These are phyloP conservation scores for Oreonectes daqikongensis DNA, from an alignment of 2,797 vertebrate species.

Conservation along the genomic window DNA sequence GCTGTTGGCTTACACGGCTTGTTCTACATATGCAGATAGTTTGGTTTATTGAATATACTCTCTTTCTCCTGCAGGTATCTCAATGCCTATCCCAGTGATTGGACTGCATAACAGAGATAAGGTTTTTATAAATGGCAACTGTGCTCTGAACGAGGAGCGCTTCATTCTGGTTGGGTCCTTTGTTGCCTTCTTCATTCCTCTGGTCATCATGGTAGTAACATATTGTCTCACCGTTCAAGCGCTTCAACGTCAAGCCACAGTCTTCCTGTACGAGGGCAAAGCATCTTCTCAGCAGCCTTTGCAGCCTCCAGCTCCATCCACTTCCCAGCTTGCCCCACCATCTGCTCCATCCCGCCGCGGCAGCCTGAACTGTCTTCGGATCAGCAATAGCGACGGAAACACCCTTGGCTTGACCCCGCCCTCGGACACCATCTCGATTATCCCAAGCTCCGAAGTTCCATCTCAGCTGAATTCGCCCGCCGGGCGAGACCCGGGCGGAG, in stretches of 20 bases:
- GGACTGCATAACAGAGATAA: constrained; percentile 91
- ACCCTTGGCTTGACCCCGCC: constrained; percentile 64
- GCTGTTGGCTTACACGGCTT: neutral
- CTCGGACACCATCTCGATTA: constrained; percentile 80
- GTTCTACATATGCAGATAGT: neutral
- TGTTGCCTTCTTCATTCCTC: constrained; percentile 97
- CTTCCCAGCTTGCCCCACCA: constrained; percentile 45
- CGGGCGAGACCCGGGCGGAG: constrained; percentile 73
- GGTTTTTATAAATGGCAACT: constrained; percentile 90
- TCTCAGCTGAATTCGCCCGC: constrained; percentile 87
- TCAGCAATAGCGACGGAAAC: constrained; percentile 60
- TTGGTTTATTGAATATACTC: neutral
- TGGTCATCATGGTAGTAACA: constrained; percentile 97
- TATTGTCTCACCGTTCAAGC: constrained; percentile 93
- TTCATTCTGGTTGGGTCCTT: constrained; percentile 96
- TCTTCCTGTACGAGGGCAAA: constrained; percentile 84
- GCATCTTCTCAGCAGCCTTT: constrained; percentile 76
- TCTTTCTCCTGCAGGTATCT: constrained; percentile 80
- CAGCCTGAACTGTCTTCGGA: constrained; percentile 83
- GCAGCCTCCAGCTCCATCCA: constrained; percentile 61
- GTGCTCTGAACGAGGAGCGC: constrained; percentile 91
- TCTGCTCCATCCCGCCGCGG: constrained; percentile 60
- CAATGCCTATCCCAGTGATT: constrained; percentile 93
- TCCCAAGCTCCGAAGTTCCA: constrained; percentile 81
- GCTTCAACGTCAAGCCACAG: constrained; percentile 88